Conservation (phyloP, 2,797 vertebrate genomes). For the Acipenser ruthenus region DNA sequence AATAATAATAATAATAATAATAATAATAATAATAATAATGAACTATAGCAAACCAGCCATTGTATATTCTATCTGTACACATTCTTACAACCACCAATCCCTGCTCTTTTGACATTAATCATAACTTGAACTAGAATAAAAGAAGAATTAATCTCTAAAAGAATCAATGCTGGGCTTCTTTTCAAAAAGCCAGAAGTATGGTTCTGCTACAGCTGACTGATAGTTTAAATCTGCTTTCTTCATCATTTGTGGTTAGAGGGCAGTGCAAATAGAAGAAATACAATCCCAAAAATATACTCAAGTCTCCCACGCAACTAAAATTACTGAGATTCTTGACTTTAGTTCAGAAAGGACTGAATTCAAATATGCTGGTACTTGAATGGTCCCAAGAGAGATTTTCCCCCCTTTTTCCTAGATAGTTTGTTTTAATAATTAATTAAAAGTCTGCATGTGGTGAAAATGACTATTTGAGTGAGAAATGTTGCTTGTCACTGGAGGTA, state of each 20-base stretch:
- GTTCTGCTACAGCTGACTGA: conserved; percentile 4
- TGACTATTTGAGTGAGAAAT: conserved; percentile 43
- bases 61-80: no score
- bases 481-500: conserved; percentile 32
- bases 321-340: conserved; percentile 65
- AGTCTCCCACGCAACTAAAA: conserved; percentile 55
- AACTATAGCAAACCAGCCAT: no score
- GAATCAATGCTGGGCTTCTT: no score
- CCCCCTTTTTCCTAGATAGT: conserved; percentile 19
- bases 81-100: no score
- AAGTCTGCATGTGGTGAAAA: conserved; percentile 43
- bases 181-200: conserved; percentile 9
- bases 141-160: no score
- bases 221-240: conserved; percentile 55
- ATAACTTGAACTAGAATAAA: no score
- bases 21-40: no score
- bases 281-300: conserved; percentile 17
- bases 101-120: no score
- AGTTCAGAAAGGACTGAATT: conserved; percentile 55
- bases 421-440: conserved; percentile 60
- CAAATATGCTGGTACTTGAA: conserved; percentile 52
- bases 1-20: no score
- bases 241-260: conserved; percentile 59
- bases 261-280: conserved; percentile 54
- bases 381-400: conserved; percentile 14